phyloP scores from a whole-genome alignment of 2,797 vertebrate species.

The Pangasius macronema region DNA sequence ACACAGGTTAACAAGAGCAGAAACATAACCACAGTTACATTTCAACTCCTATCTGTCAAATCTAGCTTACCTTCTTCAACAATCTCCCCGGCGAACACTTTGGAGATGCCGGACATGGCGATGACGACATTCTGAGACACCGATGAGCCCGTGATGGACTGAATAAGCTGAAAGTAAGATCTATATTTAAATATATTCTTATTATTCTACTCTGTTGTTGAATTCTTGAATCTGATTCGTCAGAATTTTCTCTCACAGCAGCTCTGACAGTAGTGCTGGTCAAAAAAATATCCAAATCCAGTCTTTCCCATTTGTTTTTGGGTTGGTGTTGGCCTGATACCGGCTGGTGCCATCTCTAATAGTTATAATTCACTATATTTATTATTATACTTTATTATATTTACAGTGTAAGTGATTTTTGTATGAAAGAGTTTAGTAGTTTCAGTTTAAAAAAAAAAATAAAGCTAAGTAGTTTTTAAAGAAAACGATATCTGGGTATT shows the following conservation, averaged over 20 bases:
- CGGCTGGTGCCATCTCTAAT: too few species aligned
- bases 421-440: too few species aligned
- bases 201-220: not conserved
- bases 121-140: conserved; percentile 99
- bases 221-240: not conserved
- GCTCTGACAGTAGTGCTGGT: not conserved
- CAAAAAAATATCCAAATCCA: not conserved
- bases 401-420: too few species aligned
- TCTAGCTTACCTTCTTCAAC: conserved; percentile 89
- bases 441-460: too few species aligned
- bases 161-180: conserved; percentile 81
- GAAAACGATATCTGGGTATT: too few species aligned
- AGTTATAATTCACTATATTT: too few species aligned
- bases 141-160: conserved; percentile 96
- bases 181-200: not conserved
- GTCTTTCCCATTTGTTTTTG: not conserved
- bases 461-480: too few species aligned
- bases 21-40: not conserved
- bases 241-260: not conserved
- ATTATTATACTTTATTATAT: too few species aligned
- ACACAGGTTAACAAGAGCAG: not conserved
- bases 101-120: conserved; percentile 96
- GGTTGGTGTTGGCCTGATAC: too few species aligned
- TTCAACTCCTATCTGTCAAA: too few species aligned
- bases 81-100: conserved; percentile 88